Percentiles rank a stretch among this genome's conserved stretches.
Evolutionary conservation across 2,113 vertebrate genomes (phyloP).

Genomic region (Rhynchopsitta pachyrhyncha): DNA sequence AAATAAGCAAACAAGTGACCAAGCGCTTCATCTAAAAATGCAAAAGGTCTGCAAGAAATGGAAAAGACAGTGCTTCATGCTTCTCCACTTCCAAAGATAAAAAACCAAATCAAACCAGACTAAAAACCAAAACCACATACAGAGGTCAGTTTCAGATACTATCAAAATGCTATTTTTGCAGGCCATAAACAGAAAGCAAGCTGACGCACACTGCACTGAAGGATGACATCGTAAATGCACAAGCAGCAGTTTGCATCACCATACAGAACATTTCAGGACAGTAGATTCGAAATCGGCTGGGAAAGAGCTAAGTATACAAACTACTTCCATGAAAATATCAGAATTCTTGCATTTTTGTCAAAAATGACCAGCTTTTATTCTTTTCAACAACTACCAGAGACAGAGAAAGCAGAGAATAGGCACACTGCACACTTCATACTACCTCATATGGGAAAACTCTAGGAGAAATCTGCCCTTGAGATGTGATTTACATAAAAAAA

Average conservation of each 20-base stretch:
- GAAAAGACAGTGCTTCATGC: neutral
- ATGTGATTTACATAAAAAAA: neutral
- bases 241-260: neutral
- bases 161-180: neutral
- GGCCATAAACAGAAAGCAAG: neutral
- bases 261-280: neutral
- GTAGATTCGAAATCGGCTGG: neutral
- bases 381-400: neutral
- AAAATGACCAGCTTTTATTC: neutral
- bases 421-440: neutral
- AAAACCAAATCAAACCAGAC: neutral
- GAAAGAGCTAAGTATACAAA: neutral
- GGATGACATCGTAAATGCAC: neutral
- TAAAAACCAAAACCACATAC: accelerated
- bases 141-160: neutral
- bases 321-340: neutral
- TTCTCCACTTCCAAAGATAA: neutral
- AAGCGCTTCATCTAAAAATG: neutral
- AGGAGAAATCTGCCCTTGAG: neutral
- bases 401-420: neutral
- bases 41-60: neutral
- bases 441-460: neutral
- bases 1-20: neutral
- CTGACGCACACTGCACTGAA: neutral
- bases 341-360: neutral